A percentile compares a stretch with the other conserved stretches of the same genome.
phyloP scores from a whole-genome alignment of 1,140 invertebrate species.

The Sinella curviseta region DNA sequence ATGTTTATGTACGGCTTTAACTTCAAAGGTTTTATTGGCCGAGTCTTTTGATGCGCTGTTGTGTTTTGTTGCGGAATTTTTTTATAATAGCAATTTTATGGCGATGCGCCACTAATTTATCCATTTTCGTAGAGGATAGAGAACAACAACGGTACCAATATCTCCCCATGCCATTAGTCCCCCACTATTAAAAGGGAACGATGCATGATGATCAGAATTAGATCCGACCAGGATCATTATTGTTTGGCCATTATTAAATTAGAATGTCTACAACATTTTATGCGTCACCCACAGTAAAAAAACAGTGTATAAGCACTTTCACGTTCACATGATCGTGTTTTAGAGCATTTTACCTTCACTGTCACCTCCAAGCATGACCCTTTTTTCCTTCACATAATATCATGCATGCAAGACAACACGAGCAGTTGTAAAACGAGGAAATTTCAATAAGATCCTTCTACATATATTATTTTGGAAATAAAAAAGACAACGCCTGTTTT shows the following conservation, averaged over 20 bases:
- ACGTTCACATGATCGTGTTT: too few relatives aligned
- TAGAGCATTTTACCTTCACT: too few relatives aligned
- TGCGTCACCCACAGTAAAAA: too few relatives aligned
- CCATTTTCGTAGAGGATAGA: too few relatives aligned
- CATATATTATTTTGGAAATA: background rate
- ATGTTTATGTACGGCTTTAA: background rate
- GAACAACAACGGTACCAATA: too few relatives aligned
- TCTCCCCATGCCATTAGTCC: background rate
- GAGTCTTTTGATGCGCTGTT: background rate
- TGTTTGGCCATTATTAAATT: too few relatives aligned
- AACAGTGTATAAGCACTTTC: too few relatives aligned
- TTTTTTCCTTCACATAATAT: too few relatives aligned
- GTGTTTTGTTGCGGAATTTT: too few relatives aligned
- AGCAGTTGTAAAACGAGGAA: background rate
- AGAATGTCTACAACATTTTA: too few relatives aligned
- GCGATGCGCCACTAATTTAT: too few relatives aligned
- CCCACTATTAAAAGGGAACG: background rate
- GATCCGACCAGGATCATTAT: background rate
- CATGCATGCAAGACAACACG: background rate
- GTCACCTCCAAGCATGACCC: too few relatives aligned
- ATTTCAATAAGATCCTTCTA: background rate
- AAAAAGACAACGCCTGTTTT: background rate
- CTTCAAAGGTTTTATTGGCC: background rate
- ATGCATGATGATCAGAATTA: background rate
- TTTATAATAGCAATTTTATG: background rate